A percentile compares a stretch with the other conserved stretches of the same genome.
phyloP scores from a whole-genome alignment of 2,113 vertebrate species.

The Triplophysa dalaica region DNA sequence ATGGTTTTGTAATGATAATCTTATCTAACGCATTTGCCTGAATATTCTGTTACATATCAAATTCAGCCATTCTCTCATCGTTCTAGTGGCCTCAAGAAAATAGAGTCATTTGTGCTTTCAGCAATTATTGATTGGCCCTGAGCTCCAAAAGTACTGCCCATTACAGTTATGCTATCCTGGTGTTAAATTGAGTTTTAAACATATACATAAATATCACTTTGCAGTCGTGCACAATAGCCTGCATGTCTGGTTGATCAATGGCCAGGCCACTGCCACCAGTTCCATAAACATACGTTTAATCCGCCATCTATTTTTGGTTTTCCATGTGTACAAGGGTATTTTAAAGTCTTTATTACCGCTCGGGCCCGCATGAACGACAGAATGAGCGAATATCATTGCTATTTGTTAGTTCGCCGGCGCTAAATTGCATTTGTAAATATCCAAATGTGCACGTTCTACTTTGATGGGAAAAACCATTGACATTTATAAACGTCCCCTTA shows the following conservation, averaged over 20 bases:
- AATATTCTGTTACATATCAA: constrained; percentile 73
- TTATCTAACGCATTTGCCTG: constrained; percentile 70
- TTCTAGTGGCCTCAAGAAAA: constrained; percentile 78
- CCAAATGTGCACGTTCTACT: constrained; percentile 13
- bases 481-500: constrained; percentile 48
- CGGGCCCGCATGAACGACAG: not conserved
- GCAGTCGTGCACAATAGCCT: constrained; percentile 75
- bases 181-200: constrained; percentile 83
- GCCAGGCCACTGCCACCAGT: constrained; percentile 15
- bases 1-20: constrained; percentile 70
- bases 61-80: constrained; percentile 82
- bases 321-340: constrained; percentile 1
- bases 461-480: constrained; percentile 18
- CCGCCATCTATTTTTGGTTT: not conserved
- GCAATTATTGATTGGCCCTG: constrained; percentile 80
- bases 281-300: constrained; percentile 24
- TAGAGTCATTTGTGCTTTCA: constrained; percentile 85
- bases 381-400: not conserved
- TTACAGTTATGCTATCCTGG: constrained; percentile 77
- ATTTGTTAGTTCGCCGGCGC: not conserved
- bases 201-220: constrained; percentile 80
- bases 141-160: constrained; percentile 79
- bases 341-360: not conserved
- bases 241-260: constrained; percentile 44
- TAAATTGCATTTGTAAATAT: constrained; percentile 36